phyloP scores from a whole-genome alignment of 2,113 vertebrate species.

The Monarcha castaneiventris region DNA sequence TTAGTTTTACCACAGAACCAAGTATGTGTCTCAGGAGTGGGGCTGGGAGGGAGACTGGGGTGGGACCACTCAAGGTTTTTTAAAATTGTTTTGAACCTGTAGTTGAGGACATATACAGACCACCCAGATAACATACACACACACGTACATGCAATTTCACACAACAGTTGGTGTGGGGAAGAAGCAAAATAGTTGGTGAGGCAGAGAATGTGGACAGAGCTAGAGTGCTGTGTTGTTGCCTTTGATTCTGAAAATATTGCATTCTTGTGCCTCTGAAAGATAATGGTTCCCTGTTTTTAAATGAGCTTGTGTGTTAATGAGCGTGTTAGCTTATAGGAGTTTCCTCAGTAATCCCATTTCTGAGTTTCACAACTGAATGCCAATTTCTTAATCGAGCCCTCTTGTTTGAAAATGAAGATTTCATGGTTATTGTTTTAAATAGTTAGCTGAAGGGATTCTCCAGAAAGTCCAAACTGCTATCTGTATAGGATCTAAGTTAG shows the following conservation, averaged over 20 bases:
- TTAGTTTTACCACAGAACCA: not conserved
- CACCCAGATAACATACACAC: not conserved
- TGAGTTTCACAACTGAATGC: slow-evolving; percentile 38
- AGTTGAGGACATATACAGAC: not conserved
- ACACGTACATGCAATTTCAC: not conserved
- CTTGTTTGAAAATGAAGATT: slow-evolving; percentile 24
- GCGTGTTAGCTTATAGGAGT: slow-evolving; percentile 4
- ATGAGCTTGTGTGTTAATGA: slow-evolving; percentile 40
- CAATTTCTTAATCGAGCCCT: slow-evolving; percentile 41
- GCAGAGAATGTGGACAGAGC: slow-evolving; percentile 26
- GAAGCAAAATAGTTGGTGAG: not conserved
- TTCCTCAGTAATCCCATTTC: slow-evolving; percentile 15
- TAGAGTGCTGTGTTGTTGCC: not conserved
- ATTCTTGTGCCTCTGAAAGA: slow-evolving; percentile 16
- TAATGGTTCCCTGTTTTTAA: slow-evolving; percentile 12
- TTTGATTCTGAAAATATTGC: not conserved
- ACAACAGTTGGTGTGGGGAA: not conserved
- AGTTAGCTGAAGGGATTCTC: slow-evolving; percentile 46
- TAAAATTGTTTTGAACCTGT: not conserved
- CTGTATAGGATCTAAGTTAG: not conserved
- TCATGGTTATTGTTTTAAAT: slow-evolving; percentile 40
- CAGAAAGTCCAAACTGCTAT: not conserved
- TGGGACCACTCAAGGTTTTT: not conserved
- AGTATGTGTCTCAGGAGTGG: not conserved
- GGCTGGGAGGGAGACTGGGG: not conserved